A percentile compares a stretch with the other conserved stretches of the same genome.
These are phyloP conservation scores for Poecilia latipinna DNA, from an alignment of 2,113 vertebrate species.

Conservation along the genomic window DNA sequence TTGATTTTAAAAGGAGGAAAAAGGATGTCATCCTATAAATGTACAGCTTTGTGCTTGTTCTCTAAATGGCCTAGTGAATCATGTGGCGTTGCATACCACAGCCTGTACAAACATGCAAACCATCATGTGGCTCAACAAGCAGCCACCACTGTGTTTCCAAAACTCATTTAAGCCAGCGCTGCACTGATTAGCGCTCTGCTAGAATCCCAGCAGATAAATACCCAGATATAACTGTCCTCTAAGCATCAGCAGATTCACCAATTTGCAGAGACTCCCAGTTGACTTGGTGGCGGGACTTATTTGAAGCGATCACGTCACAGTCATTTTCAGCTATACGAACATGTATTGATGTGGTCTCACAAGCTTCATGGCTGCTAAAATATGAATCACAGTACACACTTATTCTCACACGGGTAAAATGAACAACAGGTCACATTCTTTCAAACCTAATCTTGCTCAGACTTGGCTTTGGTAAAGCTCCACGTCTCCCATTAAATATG, in stretches of 20 bases:
- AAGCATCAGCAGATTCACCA: slow-evolving; percentile 48
- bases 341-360: slow-evolving; percentile 48
- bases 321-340: slow-evolving; percentile 64
- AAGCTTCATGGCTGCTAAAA: slow-evolving; percentile 32
- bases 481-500: background rate
- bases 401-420: slow-evolving; percentile 40
- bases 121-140: slow-evolving; percentile 3
- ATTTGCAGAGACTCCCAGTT: slow-evolving; percentile 59
- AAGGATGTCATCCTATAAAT: background rate
- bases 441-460: slow-evolving; percentile 20
- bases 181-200: slow-evolving; percentile 27
- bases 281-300: slow-evolving; percentile 65
- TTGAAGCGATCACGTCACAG: slow-evolving; percentile 55
- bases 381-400: slow-evolving; percentile 19
- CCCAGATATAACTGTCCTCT: slow-evolving; percentile 50
- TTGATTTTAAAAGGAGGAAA: background rate
- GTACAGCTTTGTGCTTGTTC: background rate
- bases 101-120: slow-evolving; percentile 52
- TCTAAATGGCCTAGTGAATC: background rate
- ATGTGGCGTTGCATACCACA: slow-evolving; percentile 40
- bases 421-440: slow-evolving; percentile 12
- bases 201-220: slow-evolving; percentile 49
- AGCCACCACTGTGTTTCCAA: slow-evolving; percentile 11
- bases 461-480: slow-evolving; percentile 4
- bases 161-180: slow-evolving; percentile 30